Evolutionary conservation across 92 coral and sea anemone species (phyloP), one percentile per base, ranked within the genome.

Genomic region (Zoanthus sansibaricus): DNA sequence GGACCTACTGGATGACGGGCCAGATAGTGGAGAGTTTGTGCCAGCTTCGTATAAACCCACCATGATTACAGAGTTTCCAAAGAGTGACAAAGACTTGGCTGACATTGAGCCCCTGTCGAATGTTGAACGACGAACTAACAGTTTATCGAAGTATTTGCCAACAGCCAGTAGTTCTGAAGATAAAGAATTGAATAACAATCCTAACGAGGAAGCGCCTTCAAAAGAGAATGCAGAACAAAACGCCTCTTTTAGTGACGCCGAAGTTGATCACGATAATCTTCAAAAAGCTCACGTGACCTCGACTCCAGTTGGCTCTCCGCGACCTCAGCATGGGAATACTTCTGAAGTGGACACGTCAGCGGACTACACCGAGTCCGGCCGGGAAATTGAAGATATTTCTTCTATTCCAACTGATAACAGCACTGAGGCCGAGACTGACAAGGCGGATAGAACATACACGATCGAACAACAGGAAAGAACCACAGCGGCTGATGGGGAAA

Each of bases 1-100:
- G 92, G 99, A 97, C 86, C 87, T 97, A 52, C 85, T 97, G 1
- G 98, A 94, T 54, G 99, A 95, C 6, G 98, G 91, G 61, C 91
- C 84, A 32, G 86, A 59, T 64, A 73, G 86, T 72, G 95, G 89
- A 18, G 92, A 93, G 10, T 75, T 80, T 86, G 56, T 90, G 17
- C 89, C 86, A 9, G 89, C 79, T 30, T 67, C 68, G 46, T 86
- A 37, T 52, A 90, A 46, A 87, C 92, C 33, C 72, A 42, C 75
- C 71, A 82, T 47, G 80, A 83, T 18, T 18, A 85, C 82, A 44
- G 73, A 77, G 49, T 89, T 56, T 72, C 92, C 76, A 1, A 73
- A 82, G 76, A 86, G 78, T 56, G 84, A 58, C 21, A 86, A 37
- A 33, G 75, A 54, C 17, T 33, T 78, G 42, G 47, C 52, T 49